Percentiles rank a stretch among this genome's conserved stretches.
Conservation (phyloP, 30 jellyfish, hydroid and myxozoan genomes). For the Cassiopea xamachana region DNA sequence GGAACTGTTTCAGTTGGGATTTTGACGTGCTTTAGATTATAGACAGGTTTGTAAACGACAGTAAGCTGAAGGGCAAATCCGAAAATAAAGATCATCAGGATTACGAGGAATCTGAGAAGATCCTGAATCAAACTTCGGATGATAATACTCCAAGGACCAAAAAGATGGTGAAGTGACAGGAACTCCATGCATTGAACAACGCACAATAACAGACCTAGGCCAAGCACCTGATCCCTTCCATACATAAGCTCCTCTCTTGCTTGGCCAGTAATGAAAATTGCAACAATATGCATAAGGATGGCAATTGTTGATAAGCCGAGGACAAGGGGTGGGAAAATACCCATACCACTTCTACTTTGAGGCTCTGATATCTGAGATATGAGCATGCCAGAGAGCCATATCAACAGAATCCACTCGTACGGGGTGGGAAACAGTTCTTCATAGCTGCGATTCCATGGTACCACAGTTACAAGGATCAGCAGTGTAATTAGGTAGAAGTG, state of each 20-base stretch:
- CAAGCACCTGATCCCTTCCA: slow-evolving; percentile 91
- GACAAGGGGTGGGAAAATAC: slow-evolving; percentile 75
- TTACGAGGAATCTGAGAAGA: slow-evolving; percentile 83
- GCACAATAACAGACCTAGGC: slow-evolving; percentile 72
- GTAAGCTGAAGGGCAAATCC: slow-evolving; percentile 92
- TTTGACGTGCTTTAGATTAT: slow-evolving; percentile 59
- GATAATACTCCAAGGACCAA: slow-evolving; percentile 98
- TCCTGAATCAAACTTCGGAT: slow-evolving; percentile 88
- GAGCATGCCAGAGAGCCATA: slow-evolving; percentile 91
- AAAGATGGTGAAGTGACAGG: slow-evolving; percentile 90
- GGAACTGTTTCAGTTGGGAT: slow-evolving; percentile 66
- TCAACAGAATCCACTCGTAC: slow-evolving; percentile 83
- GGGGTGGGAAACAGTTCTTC: slow-evolving; percentile 87
- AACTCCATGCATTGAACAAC: slow-evolving; percentile 89
- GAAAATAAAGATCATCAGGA: slow-evolving; percentile 81
- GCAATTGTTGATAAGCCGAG: slow-evolving; percentile 79
- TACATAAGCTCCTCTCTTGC: slow-evolving; percentile 88
- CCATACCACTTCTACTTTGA: slow-evolving; percentile 83
- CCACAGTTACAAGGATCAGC: slow-evolving; percentile 78
- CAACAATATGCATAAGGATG: slow-evolving; percentile 66
- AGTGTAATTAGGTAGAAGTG: slow-evolving; percentile 81
- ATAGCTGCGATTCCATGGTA: slow-evolving; percentile 96
- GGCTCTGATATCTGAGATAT: slow-evolving; percentile 92
- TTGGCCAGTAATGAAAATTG: slow-evolving; percentile 62
- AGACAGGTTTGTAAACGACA: slow-evolving; percentile 90